phyloP scores from a whole-genome alignment of 2,888 invertebrate genomes.

The Lepidochrysops patricia region DNA sequence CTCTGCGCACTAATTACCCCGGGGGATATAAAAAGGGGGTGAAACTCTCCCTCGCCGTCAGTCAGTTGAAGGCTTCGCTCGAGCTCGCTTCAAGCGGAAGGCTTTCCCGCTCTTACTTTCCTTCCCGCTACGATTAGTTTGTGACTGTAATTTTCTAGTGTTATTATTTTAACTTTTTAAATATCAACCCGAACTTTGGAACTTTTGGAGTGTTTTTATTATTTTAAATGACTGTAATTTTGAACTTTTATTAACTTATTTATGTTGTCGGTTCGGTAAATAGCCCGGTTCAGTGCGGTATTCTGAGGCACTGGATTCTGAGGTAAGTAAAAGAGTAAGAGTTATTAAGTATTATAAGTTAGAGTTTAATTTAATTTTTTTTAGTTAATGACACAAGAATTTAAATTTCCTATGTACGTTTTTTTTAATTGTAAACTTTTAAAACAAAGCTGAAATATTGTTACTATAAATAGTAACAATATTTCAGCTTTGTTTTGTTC shows the following conservation, averaged over 20 bases:
- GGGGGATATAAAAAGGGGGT: slow-evolving; percentile 29
- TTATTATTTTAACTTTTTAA: neutral
- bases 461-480: too few species aligned
- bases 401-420: too few species aligned
- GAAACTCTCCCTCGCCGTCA: slow-evolving; percentile 18
- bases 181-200: neutral
- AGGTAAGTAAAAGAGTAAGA: neutral
- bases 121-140: neutral
- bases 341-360: too few species aligned
- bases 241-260: neutral
- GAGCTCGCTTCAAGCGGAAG: slow-evolving; percentile 5
- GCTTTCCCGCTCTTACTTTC: slow-evolving; percentile 1
- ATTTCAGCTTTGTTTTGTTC: too few species aligned
- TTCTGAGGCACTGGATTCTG: neutral
- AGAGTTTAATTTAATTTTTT: too few species aligned
- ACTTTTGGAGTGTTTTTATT: neutral
- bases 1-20: slow-evolving; percentile 27
- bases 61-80: slow-evolving; percentile 12
- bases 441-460: too few species aligned
- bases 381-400: too few species aligned
- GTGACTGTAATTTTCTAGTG: neutral
- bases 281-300: neutral
- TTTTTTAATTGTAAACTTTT: neutral
- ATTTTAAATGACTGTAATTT: neutral
- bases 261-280: neutral